Evolutionary conservation across 2,113 vertebrate genomes (phyloP), one percentile per base, ranked within the genome.

Genomic region (Anarrhichthys ocellatus): DNA sequence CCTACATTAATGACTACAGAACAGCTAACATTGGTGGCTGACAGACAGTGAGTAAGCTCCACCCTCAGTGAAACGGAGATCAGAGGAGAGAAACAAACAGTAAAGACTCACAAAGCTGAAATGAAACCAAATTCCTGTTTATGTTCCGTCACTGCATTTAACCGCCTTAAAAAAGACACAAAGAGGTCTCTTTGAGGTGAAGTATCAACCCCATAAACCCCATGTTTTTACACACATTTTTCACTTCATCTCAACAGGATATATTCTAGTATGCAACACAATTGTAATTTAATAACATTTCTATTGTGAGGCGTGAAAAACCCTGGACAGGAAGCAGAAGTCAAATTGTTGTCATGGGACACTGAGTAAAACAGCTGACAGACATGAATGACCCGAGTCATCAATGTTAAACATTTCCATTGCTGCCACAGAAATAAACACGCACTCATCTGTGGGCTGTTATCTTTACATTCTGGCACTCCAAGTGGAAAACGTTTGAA

Each of bases 311-410:
- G 46, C 10, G 38, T 7, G 32, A 59, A 64, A 40, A 68, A 8
- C 14, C 8, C 22, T 22, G 18, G 6, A 24, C 1, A 78, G 24
- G 61, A 71, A 87, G 70, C 52, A 77, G 71, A 87, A 76, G n/a
- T 63, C 11, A 78, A 59, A 72, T 38, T 24, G 38, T 27, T 15
- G 38, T 76, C 61, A 71, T 52, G 54, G 54, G 77, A 87, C 76
- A 62, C 32, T 17, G 54, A 74, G 32, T 22, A 27, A 72, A 20
- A 54, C 2, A 52, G 27, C 17, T 48, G 38, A 69, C 65, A 48
- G 36, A 18, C 20, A 20, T 20, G 29, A 71, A 38, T 50, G 40
- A 68, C 15, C n/a, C 20, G 67, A 80, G 63, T 80, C 75, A 62
- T 40, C 46, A 6, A 38, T 9, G 54, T 72, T 27, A 6, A 27